Base-by-base conservation (phyloP, 2,888 invertebrate species). In the Dynastes grantii region DNA sequence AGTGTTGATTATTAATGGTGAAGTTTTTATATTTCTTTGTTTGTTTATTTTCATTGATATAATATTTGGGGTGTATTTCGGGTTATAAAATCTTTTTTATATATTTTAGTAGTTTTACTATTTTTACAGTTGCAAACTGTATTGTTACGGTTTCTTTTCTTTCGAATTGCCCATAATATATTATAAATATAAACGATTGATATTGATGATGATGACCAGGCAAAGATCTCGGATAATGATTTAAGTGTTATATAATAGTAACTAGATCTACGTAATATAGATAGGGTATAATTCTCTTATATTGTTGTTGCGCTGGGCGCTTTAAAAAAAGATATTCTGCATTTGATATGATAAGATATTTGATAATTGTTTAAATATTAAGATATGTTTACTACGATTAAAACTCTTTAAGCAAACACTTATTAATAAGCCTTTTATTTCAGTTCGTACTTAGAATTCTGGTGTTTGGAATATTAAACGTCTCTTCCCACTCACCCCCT, bases 211-310 rank as follows among this genome's bases (percentile, higher is more conserved):
- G 82, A 80, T 78, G 82, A 80, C 79, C 79, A 55, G 80, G 83
- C 83, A 79, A 82, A 75, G 83, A 78, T 81, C 79, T 76, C 78
- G 78, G 73, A 49, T 80, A 81, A 79, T 53, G 81, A 81, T 78
- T 79, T 22, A 71, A 49, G 49, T 67, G 8, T 67, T 68, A 45
- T 8, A 11, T 27, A 76, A 53, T 78, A 73, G 77, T 76, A 71
- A 49, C 53, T 77, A 65, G 61, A 45, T 71, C 45, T 45, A 45
- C 45, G 45, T 45, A 45, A 45, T 45, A 45, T 45, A 45, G 11
- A 45, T 45, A 45, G 45, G 45, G 45, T 77, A 68, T 68, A 68
- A 27, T 45, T 80, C 78, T 71, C 73, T 71, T 68, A 53, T 77
- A 49, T 76, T 80, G 63, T 78, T 79, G 76, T 78, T 78, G 76